Evolutionary conservation across 1,140 invertebrate genomes (phyloP).

Genomic region (Riptortus pedestris): DNA sequence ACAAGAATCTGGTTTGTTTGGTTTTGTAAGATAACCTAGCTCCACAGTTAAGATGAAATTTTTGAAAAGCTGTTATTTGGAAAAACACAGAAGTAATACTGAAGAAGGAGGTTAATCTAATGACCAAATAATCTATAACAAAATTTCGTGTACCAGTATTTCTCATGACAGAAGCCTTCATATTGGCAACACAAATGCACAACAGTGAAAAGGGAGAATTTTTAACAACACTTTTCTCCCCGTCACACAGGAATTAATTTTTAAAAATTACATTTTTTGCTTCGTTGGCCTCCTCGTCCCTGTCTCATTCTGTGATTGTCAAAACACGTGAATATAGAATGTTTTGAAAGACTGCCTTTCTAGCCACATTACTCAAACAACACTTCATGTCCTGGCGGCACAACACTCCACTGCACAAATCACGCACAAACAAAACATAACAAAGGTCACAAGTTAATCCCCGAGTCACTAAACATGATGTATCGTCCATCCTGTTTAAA

Average conservation of each 20-base stretch:
- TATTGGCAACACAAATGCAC: slow-evolving; percentile 24
- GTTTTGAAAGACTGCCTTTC: slow-evolving; percentile 34
- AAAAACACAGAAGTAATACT: slow-evolving; percentile 14
- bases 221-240: slow-evolving; percentile 16
- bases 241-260: slow-evolving; percentile 28
- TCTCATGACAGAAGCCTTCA: slow-evolving; percentile 26
- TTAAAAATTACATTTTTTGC: slow-evolving; percentile 41
- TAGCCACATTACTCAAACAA: slow-evolving; percentile 32
- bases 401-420: slow-evolving; percentile 29
- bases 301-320: slow-evolving; percentile 41
- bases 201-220: slow-evolving; percentile 16
- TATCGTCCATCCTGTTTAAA: slow-evolving; percentile 32
- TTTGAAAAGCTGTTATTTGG: slow-evolving; percentile 7
- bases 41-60: slow-evolving; percentile 11
- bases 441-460: slow-evolving; percentile 28
- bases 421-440: slow-evolving; percentile 24
- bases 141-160: slow-evolving; percentile 23
- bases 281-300: slow-evolving; percentile 41
- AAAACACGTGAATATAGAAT: slow-evolving; percentile 34
- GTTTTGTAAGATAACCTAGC: slow-evolving; percentile 14
- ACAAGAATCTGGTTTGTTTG: too few species aligned
- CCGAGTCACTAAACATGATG: slow-evolving; percentile 26
- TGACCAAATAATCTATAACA: slow-evolving; percentile 20
- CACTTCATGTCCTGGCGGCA: slow-evolving; percentile 32
- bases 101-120: slow-evolving; percentile 17